Conservation (phyloP, 2,888 invertebrate species). For the Ectemnius continuus region DNA sequence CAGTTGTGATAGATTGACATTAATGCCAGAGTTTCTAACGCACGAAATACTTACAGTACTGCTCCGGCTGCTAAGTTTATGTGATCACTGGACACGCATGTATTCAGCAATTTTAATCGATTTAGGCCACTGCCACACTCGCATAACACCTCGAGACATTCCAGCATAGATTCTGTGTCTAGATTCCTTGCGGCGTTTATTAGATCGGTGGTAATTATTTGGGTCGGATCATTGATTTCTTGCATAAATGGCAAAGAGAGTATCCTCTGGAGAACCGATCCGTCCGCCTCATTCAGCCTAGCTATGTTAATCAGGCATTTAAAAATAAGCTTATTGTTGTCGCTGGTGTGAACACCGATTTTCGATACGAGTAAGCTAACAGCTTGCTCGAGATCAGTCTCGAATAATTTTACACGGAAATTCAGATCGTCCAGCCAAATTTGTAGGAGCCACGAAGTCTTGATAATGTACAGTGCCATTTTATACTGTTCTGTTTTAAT, state of each 20-base stretch:
- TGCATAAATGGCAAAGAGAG: constrained; percentile 62
- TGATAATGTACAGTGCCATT: constrained; percentile 55
- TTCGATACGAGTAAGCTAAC: constrained; percentile 39
- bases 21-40: background rate
- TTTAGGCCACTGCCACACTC: constrained; percentile 62
- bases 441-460: constrained; percentile 60
- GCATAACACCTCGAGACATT: constrained; percentile 66
- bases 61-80: constrained; percentile 64
- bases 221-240: constrained; percentile 41
- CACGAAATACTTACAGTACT: constrained; percentile 63
- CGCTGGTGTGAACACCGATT: constrained; percentile 47
- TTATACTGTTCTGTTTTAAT: constrained; percentile 48
- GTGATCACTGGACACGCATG: constrained; percentile 58
- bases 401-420: constrained; percentile 56
- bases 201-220: constrained; percentile 54
- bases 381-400: constrained; percentile 51
- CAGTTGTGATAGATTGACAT: background rate
- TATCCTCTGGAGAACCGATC: constrained; percentile 63
- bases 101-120: constrained; percentile 64
- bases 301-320: constrained; percentile 66
- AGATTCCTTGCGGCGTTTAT: constrained; percentile 64
- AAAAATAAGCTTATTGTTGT: constrained; percentile 52
- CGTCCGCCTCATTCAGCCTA: constrained; percentile 63
- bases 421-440: constrained; percentile 51
- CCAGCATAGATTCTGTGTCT: constrained; percentile 60